These are phyloP conservation scores for Drosophila melanosoma DNA, from an alignment of 2,888 invertebrate genomes.

Conservation along the genomic window DNA sequence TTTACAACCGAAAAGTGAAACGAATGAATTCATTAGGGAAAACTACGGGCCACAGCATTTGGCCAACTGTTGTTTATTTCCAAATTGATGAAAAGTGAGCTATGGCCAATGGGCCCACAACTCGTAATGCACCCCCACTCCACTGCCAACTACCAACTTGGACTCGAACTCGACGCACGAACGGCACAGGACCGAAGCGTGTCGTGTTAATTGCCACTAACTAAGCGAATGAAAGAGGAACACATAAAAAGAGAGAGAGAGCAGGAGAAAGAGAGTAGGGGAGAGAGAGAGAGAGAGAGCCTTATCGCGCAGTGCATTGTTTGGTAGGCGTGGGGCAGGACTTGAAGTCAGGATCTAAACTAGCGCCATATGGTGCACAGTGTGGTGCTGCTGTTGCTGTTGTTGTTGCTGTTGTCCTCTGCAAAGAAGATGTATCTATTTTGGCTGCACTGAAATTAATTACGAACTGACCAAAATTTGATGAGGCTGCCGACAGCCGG, in stretches of 20 bases:
- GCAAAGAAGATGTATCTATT: slow-evolving; percentile 75
- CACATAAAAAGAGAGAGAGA: background rate
- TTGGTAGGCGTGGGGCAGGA: slow-evolving; percentile 49
- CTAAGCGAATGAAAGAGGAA: slow-evolving; percentile 52
- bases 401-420: background rate
- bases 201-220: slow-evolving; percentile 83
- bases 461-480: slow-evolving; percentile 73
- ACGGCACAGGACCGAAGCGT: slow-evolving; percentile 76
- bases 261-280: background rate
- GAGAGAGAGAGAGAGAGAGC: background rate
- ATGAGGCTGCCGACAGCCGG: slow-evolving; percentile 58
- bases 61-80: slow-evolving; percentile 68
- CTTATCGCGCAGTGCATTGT: slow-evolving; percentile 41
- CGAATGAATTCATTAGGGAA: slow-evolving; percentile 80
- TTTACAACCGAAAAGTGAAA: slow-evolving; percentile 73
- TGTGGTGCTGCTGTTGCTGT: slow-evolving; percentile 22
- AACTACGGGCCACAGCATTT: slow-evolving; percentile 55
- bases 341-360: slow-evolving; percentile 22
- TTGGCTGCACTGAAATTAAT: slow-evolving; percentile 75
- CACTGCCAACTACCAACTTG: background rate
- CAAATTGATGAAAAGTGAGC: slow-evolving; percentile 70
- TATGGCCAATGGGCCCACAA: slow-evolving; percentile 32
- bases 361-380: slow-evolving; percentile 72
- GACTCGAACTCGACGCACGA: slow-evolving; percentile 57
- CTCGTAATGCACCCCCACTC: slow-evolving; percentile 18